A percentile compares a stretch with the other conserved stretches of the same genome.
These are phyloP conservation scores for Caenorhabditis japonica DNA, from an alignment of 2,888 invertebrate genomes.

Conservation along the genomic window DNA sequence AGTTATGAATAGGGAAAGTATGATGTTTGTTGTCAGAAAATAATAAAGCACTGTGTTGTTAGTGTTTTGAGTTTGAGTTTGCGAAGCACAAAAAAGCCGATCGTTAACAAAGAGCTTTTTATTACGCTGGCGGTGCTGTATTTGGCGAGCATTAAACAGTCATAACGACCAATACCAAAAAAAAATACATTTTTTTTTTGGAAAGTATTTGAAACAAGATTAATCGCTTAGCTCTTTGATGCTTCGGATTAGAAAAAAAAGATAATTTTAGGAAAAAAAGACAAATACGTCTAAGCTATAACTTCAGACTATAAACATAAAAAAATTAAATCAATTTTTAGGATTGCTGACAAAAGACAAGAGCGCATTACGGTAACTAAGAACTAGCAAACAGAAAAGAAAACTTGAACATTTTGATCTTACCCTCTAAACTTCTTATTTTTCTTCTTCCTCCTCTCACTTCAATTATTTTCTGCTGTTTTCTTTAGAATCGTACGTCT, in stretches of 20 bases:
- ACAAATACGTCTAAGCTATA: too few relatives aligned
- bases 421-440: conserved; percentile 7
- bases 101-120: conserved; percentile 21
- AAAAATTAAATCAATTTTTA: too few relatives aligned
- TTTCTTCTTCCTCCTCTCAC: too few relatives aligned
- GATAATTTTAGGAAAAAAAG: too few relatives aligned
- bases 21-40: conserved; percentile 28
- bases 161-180: background rate
- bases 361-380: conserved; percentile 7
- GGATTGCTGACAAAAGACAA: too few relatives aligned
- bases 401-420: background rate
- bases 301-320: too few relatives aligned
- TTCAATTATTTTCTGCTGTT: conserved; percentile 40
- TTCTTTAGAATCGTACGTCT: conserved; percentile 1
- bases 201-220: background rate
- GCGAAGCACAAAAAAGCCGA: conserved; percentile 10
- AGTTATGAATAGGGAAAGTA: conserved; percentile 21
- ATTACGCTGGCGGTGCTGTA: conserved; percentile 13
- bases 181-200: too few relatives aligned
- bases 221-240: too few relatives aligned
- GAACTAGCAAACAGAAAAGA: background rate
- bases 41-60: conserved; percentile 33
- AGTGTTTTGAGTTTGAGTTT: conserved; percentile 12
- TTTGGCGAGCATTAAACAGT: conserved; percentile 8
- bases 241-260: too few relatives aligned